Evolutionary conservation across 1,140 invertebrate species (phyloP), one percentile per base, ranked within the genome.

Genomic region (Camponotus floridanus): DNA sequence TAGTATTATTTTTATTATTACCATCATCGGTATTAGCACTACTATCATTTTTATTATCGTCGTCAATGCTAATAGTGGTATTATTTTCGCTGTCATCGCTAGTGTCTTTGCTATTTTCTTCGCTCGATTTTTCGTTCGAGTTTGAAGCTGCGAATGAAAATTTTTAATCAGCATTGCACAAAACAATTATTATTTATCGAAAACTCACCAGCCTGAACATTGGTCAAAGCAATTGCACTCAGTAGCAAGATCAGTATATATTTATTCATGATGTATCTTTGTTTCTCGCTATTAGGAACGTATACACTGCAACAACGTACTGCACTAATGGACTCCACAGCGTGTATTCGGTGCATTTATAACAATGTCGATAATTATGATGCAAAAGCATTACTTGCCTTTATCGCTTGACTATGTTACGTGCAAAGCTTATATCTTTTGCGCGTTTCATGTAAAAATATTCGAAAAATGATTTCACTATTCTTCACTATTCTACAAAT

Each of bases 361-460:
- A 80, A 26, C n/a, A 68, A 64, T 11, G 6, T 15, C n/a, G 62
- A 55, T 79, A 79, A 64, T 76, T 76, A 62, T 33, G 51, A 67
- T 42, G 33, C 33, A 42, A 68, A 79, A 57, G 15, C 31, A 67
- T 68, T 55, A 80, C n/a, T 68, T 21, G 61, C 1, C 11, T 57
- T 15, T 80, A 80, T 55, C 48, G 48, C 8, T 68, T 15, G 33
- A 13, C 7, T 26, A 67, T 36, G 11, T 51, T 26, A 51, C 18
- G 11, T 6, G 26, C 36, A 13, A 42, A 6, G 13, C 48, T 13
- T 3, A 7, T 6, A 39, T 39, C 0, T 39, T 39, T 57, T 13
- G 31, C 3, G 55, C 36, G 26, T 64, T 64, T 45, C 11, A 67
- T 55, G 39, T 21, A 65, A 65, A 61, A 42, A 9, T 15, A 73